These are phyloP conservation scores for Aspidapion aeneum DNA, from an alignment of 2,888 invertebrate genomes.

Conservation along the genomic window DNA sequence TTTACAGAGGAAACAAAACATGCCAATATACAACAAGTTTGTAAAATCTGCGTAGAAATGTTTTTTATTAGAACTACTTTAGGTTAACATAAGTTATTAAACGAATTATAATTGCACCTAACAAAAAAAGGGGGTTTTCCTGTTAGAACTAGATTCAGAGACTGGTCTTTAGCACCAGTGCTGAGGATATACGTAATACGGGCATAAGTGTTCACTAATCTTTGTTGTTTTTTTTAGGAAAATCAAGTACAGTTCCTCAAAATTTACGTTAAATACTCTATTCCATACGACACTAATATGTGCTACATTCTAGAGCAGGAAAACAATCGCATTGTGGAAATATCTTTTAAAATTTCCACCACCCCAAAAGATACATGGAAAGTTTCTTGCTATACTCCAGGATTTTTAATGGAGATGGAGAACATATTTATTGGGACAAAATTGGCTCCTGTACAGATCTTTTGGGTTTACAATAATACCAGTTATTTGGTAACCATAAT, in stretches of 20 bases:
- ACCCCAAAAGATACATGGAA: conserved; percentile 20
- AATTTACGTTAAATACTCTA: conserved; percentile 39
- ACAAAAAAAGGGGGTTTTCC: too few relatives aligned
- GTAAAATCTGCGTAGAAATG: too few relatives aligned
- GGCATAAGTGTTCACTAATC: too few relatives aligned
- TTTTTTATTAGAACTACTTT: too few relatives aligned
- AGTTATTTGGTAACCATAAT: conserved; percentile 29
- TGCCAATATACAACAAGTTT: too few relatives aligned
- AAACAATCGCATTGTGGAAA: conserved; percentile 39
- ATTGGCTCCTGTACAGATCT: conserved; percentile 38
- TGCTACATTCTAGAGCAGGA: conserved; percentile 44
- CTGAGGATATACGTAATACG: too few relatives aligned
- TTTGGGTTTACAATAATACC: conserved; percentile 47
- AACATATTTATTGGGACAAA: conserved; percentile 40
- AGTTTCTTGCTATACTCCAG: conserved; percentile 23
- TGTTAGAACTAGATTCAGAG: too few relatives aligned
- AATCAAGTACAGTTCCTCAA: conserved; percentile 31
- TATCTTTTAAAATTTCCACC: conserved; percentile 38
- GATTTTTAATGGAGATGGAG: conserved; percentile 31
- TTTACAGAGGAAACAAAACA: too few relatives aligned
- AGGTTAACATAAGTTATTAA: too few relatives aligned
- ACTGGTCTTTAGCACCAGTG: too few relatives aligned
- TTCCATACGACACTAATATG: conserved; percentile 37
- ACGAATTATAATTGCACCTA: too few relatives aligned
- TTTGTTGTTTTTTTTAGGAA: too few relatives aligned